These are phyloP conservation scores for Chironomus tentans DNA, from an alignment of 2,888 invertebrate species.

Conservation along the genomic window DNA sequence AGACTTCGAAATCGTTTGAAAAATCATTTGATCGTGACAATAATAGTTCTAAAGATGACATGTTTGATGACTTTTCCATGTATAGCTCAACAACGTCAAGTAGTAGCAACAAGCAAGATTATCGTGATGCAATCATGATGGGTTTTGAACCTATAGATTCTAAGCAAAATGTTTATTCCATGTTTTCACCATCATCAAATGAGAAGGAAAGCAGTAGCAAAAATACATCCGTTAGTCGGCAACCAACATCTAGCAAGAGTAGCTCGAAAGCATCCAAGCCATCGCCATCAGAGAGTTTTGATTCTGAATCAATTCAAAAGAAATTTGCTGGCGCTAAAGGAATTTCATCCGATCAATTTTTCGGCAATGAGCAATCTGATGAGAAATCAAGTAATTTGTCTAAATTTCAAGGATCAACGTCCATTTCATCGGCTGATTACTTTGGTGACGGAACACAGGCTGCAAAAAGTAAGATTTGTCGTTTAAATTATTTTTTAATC, in stretches of 20 bases:
- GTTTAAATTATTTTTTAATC: not conserved
- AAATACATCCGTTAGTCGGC: not conserved
- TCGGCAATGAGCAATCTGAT: conserved; percentile 52
- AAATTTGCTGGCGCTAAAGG: conserved; percentile 97
- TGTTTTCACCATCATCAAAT: conserved; percentile 34
- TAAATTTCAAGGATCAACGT: conserved; percentile 86
- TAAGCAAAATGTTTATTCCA: conserved; percentile 38
- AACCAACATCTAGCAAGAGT: not conserved
- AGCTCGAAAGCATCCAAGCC: conserved; percentile 27
- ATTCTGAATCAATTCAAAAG: conserved; percentile 74
- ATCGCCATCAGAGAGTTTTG: conserved; percentile 31
- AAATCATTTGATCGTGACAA: conserved; percentile 39
- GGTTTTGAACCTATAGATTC: conserved; percentile 41
- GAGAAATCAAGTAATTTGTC: conserved; percentile 50
- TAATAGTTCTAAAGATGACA: conserved; percentile 28
- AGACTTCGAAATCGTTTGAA: conserved; percentile 36
- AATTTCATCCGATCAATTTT: conserved; percentile 96
- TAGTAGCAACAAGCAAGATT: conserved; percentile 12
- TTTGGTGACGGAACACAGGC: conserved; percentile 54
- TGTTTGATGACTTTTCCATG: conserved; percentile 40
- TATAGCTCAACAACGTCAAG: conserved; percentile 29
- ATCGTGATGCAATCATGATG: conserved; percentile 39
- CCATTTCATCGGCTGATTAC: conserved; percentile 94
- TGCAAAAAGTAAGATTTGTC: not conserved
- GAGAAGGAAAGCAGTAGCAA: not conserved